phyloP scores from a whole-genome alignment of 92 coral and sea anemone species.

The Zoanthus sansibaricus region DNA sequence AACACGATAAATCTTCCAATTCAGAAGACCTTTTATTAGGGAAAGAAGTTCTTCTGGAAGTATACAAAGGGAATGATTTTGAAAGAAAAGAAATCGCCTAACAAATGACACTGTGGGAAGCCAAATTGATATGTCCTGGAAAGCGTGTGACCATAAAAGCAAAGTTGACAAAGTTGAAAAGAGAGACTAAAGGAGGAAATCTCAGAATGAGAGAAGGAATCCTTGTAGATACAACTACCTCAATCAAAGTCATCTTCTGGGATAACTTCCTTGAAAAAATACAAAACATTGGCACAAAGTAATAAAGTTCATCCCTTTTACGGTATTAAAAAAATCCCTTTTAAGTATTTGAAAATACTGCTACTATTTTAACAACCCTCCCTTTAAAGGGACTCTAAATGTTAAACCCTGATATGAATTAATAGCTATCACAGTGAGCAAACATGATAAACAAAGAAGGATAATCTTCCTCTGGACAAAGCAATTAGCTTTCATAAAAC shows the following conservation, averaged over 20 bases:
- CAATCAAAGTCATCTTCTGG: conserved; percentile 34
- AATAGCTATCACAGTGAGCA: too few species aligned
- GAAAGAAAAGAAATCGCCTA: conserved; percentile 7
- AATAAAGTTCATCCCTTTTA: too few species aligned
- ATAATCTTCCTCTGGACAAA: too few species aligned
- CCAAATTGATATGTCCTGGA: conserved; percentile 22
- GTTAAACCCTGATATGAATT: too few species aligned
- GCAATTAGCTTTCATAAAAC: too few species aligned
- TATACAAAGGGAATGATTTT: conserved; percentile 6
- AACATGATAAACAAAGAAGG: too few species aligned
- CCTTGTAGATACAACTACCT: not conserved
- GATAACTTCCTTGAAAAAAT: conserved; percentile 19
- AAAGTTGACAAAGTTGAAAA: conserved; percentile 24
- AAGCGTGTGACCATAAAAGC: conserved; percentile 13
- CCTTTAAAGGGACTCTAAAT: too few species aligned
- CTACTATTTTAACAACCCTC: too few species aligned
- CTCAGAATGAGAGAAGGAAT: not conserved
- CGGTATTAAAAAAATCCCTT: too few species aligned
- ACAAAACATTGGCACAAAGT: not conserved
- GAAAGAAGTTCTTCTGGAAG: conserved; percentile 3
- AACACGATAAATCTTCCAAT: not conserved
- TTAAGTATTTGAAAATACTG: too few species aligned
- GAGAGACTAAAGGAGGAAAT: conserved; percentile 2
- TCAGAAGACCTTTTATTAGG: conserved; percentile 12
- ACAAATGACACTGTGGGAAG: conserved; percentile 21